These are phyloP conservation scores for Drosophila parvula DNA, from an alignment of 1,140 invertebrate species.

Conservation along the genomic window DNA sequence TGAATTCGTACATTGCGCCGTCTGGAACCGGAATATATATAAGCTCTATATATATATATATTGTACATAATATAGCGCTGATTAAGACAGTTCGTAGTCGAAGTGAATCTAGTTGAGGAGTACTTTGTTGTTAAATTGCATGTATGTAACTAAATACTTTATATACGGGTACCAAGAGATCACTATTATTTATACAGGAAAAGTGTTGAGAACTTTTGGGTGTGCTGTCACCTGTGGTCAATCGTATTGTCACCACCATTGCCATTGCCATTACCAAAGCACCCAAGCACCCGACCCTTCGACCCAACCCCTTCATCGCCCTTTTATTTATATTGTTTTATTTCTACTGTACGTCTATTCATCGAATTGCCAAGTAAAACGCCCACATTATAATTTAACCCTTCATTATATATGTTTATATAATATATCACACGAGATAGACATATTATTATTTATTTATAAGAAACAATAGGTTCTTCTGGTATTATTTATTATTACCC, in stretches of 20 bases:
- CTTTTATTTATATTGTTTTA: conserved; percentile 4
- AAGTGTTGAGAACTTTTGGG: conserved; percentile 18
- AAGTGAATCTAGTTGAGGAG: conserved; percentile 16
- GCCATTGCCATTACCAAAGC: neutral
- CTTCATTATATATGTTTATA: conserved; percentile 4
- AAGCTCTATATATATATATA: conserved; percentile 12
- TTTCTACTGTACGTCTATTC: conserved; percentile 7
- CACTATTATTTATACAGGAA: conserved; percentile 8
- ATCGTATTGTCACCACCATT: conserved; percentile 1
- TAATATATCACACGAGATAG: neutral
- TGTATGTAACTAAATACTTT: conserved; percentile 31
- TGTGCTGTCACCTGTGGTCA: conserved; percentile 48
- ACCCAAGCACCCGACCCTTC: neutral
- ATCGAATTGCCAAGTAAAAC: conserved; percentile 21
- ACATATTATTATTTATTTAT: conserved; percentile 5
- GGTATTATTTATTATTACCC: conserved; percentile 4
- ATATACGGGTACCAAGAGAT: neutral
- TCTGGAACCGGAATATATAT: conserved; percentile 46
- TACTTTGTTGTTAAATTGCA: conserved; percentile 18
- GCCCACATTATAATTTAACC: conserved; percentile 41
- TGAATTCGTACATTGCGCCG: conserved; percentile 52
- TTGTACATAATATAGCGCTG: conserved; percentile 20
- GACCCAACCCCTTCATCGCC: neutral
- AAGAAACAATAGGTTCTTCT: conserved; percentile 1
- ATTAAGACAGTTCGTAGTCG: conserved; percentile 17